phyloP scores from a whole-genome alignment of 2,113 vertebrate genomes.

The Gila orcuttii region DNA sequence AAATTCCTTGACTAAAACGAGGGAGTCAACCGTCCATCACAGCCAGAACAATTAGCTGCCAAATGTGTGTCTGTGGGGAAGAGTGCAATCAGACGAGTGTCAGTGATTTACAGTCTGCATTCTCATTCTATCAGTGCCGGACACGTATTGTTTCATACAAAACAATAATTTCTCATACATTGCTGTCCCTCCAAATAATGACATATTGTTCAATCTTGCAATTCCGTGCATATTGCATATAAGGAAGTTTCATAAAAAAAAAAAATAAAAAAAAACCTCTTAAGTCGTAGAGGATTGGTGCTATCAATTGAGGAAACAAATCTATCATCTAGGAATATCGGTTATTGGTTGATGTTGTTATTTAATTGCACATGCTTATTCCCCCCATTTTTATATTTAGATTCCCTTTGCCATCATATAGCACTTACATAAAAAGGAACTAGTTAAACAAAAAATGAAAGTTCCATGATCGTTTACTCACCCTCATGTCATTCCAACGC shows the following conservation, averaged over 20 bases:
- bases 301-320: not conserved
- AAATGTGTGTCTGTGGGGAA: not conserved
- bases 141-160: not conserved
- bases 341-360: not conserved
- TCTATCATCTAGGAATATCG: not conserved
- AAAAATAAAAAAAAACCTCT: not conserved
- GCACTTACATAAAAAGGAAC: too few species aligned
- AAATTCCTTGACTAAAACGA: slow-evolving; percentile 13
- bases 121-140: not conserved
- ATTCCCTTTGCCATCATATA: not conserved
- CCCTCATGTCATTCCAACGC: not conserved
- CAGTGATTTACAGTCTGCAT: not conserved
- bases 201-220: not conserved
- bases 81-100: not conserved
- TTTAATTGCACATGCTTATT: not conserved
- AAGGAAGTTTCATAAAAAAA: not conserved
- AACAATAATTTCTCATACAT: not conserved
- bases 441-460: not conserved
- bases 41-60: not conserved
- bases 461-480: not conserved
- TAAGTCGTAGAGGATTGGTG: too few species aligned
- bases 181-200: not conserved
- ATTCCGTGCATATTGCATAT: not conserved
- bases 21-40: slow-evolving; percentile 5
- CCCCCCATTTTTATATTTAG: not conserved